Percentiles rank a stretch among this genome's conserved stretches.
Evolutionary conservation across 2,113 vertebrate genomes (phyloP).

Genomic region (Rostratula benghalensis): DNA sequence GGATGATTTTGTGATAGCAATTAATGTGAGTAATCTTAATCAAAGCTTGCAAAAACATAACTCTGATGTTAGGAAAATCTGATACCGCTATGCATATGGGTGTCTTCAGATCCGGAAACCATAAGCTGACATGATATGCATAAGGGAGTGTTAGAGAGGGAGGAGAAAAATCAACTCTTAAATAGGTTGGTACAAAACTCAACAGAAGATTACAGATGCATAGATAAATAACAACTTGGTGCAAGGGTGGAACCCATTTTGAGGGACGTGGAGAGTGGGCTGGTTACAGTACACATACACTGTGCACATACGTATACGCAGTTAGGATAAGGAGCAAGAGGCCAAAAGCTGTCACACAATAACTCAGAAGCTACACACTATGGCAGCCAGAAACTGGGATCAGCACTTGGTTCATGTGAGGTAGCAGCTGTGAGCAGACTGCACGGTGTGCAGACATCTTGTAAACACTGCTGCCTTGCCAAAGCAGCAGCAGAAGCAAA

Average conservation of each 20-base stretch:
- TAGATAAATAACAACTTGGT: neutral
- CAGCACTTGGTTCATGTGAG: neutral
- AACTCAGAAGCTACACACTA: constrained; percentile 41
- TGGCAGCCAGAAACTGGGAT: constrained; percentile 19
- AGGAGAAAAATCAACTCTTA: neutral
- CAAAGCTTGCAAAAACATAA: neutral
- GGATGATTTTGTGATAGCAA: constrained; percentile 2
- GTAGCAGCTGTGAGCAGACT: constrained; percentile 26
- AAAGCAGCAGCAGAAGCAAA: constrained; percentile 32
- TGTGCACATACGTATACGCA: constrained; percentile 39
- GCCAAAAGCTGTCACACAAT: constrained; percentile 64
- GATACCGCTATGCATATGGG: neutral
- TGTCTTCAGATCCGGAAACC: neutral
- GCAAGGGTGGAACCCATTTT: neutral
- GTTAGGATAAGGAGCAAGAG: constrained; percentile 60
- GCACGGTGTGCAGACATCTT: neutral
- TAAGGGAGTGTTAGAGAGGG: neutral
- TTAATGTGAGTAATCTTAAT: neutral
- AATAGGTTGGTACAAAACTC: constrained; percentile 13
- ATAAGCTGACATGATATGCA: neutral
- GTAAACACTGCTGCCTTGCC: neutral
- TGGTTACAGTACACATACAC: neutral
- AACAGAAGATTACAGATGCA: neutral
- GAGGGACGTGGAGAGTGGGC: neutral
- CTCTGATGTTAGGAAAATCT: neutral